These are phyloP conservation scores for Monopis laevigella DNA, from an alignment of 2,888 invertebrate genomes.

Conservation along the genomic window DNA sequence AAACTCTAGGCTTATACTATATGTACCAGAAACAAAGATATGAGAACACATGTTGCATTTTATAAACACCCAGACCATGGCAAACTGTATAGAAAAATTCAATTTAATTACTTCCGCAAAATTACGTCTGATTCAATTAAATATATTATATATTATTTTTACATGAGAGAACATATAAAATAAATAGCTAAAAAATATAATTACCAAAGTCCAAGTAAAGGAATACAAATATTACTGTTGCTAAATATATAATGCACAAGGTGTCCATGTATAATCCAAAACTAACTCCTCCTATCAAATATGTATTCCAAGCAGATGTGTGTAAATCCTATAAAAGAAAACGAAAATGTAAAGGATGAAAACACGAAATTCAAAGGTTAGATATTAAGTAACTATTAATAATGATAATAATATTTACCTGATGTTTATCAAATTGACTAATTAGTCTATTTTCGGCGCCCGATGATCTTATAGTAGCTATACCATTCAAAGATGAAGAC, in stretches of 20 bases:
- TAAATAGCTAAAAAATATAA: slow-evolving; percentile 18
- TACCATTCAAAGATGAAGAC: slow-evolving; percentile 77
- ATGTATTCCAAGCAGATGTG: slow-evolving; percentile 73
- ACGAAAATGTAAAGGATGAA: no score
- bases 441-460: slow-evolving; percentile 71
- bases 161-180: no score
- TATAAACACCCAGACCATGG: no score
- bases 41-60: no score
- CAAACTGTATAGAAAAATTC: no score
- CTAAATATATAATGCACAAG: slow-evolving; percentile 71
- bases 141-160: no score
- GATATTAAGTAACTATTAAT: not conserved
- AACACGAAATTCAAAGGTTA: no score
- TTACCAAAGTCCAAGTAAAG: slow-evolving; percentile 56
- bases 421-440: slow-evolving; percentile 66
- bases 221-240: slow-evolving; percentile 72
- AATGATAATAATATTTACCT: slow-evolving; percentile 38
- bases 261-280: slow-evolving; percentile 75
- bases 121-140: no score
- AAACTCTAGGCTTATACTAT: no score
- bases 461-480: slow-evolving; percentile 79
- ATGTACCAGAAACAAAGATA: no score
- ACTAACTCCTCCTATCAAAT: slow-evolving; percentile 67
- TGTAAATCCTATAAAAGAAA: slow-evolving; percentile 64
- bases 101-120: no score